Evolutionary conservation across 1,140 invertebrate species (phyloP).

Genomic region (Drosophila melanogaster): DNA sequence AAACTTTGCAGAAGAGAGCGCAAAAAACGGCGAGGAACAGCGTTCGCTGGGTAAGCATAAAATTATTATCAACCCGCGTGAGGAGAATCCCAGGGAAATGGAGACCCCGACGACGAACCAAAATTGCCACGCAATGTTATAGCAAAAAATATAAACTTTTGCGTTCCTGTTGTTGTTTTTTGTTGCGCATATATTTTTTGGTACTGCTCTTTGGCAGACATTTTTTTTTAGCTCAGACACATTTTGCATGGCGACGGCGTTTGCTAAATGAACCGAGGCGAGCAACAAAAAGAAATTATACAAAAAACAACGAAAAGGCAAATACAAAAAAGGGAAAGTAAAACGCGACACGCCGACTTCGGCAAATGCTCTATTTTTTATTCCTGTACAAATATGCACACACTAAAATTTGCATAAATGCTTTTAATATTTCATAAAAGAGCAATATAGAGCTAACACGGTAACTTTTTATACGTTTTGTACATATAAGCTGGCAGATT

Average conservation of each 20-base stretch:
- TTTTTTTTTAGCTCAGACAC: slow-evolving; percentile 66
- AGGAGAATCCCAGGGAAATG: slow-evolving; percentile 34
- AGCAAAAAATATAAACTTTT: slow-evolving; percentile 63
- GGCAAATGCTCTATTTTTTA: slow-evolving; percentile 16
- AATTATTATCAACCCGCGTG: slow-evolving; percentile 76
- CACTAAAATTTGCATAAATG: slow-evolving; percentile 1
- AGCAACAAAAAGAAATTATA: slow-evolving; percentile 56
- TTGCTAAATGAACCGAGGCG: slow-evolving; percentile 74
- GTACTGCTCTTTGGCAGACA: slow-evolving; percentile 42
- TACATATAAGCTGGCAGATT: no score
- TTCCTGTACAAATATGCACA: neutral
- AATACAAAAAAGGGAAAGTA: slow-evolving; percentile 31
- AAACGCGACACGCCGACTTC: neutral
- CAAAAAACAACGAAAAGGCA: slow-evolving; percentile 17
- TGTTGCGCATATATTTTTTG: slow-evolving; percentile 24
- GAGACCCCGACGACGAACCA: slow-evolving; percentile 36
- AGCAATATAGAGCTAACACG: neutral
- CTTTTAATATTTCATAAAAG: neutral
- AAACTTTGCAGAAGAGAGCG: slow-evolving; percentile 61
- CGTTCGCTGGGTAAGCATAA: slow-evolving; percentile 75
- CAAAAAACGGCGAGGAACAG: slow-evolving; percentile 39
- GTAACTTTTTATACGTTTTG: neutral
- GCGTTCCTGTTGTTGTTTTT: slow-evolving; percentile 22
- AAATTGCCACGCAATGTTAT: slow-evolving; percentile 66
- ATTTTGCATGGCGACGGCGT: slow-evolving; percentile 68